Evolutionary conservation across 2,797 vertebrate genomes (phyloP), one percentile per base, ranked within the genome.

Genomic region (Protosalanx chinensis): DNA sequence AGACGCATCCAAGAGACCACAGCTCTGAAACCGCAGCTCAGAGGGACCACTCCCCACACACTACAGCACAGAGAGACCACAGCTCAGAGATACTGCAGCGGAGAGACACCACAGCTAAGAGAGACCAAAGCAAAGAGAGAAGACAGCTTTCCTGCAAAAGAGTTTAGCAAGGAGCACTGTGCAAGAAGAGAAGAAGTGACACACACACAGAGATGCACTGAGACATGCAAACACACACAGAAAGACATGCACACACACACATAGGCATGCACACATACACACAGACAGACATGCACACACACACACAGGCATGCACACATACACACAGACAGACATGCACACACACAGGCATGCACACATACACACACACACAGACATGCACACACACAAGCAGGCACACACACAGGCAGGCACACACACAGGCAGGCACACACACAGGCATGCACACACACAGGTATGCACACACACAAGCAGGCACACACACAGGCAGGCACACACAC

Each of bases 401-500:
- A 60, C 68, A 66, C 67, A 66, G 53, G 37, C 60, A 66, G 32
- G 67, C 46, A 59, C 3, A 56, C 8, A 56, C 4, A n/a, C n/a
- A n/a, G n/a, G n/a, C n/a, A n/a, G n/a, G n/a, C 51, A 56, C 16
- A n/a, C 51, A 56, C 18, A 56, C 1, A 56, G 1, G n/a, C 51
- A 56, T n/a, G 18, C 18, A 56, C 37, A 41, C n/a, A 27, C 23
- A 27, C 23, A 27, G 23, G 23, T 1, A 27, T 27, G 23, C 23
- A 27, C 23, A 27, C 23, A 27, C 1, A 27, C 23, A 27, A n/a
- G n/a, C n/a, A n/a, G n/a, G n/a, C 37, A 41, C 37, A 41, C 37
- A 41, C 41, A 46, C 41, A 46, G 41, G 12, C 49, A 61, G 51
- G 65, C 35, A 35, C 62, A 63, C 64, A 60, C 68, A 66, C 67